Conservation (phyloP, 2,797 vertebrate species). For the Paramormyrops hopkinsi region DNA sequence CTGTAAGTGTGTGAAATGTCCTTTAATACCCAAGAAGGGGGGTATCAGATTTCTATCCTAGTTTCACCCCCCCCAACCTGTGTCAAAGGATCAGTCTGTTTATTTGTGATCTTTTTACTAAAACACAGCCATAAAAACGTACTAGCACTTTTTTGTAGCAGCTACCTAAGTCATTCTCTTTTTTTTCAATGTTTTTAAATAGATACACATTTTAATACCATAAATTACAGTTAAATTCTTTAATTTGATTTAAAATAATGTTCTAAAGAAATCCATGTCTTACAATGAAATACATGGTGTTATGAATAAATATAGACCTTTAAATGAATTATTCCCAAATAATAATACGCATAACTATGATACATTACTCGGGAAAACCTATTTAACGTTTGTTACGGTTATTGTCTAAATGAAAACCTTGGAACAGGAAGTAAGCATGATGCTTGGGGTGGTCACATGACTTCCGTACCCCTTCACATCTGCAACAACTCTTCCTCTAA, state of each 20-base stretch:
- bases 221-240: not conserved
- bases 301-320: not conserved
- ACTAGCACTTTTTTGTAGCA: not conserved
- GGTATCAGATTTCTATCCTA: slow-evolving; percentile 40
- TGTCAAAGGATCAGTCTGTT: not conserved
- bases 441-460: not conserved
- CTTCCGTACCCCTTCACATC: not conserved
- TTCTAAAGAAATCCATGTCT: not conserved
- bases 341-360: not conserved
- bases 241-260: not conserved
- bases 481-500: not conserved
- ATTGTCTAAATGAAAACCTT: not conserved
- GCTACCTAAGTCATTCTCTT: not conserved
- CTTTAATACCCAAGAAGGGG: slow-evolving; percentile 22
- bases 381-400: not conserved
- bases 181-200: not conserved
- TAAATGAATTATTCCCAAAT: not conserved
- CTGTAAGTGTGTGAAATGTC: slow-evolving; percentile 44
- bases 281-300: not conserved
- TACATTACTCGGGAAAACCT: not conserved
- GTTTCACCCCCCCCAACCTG: slow-evolving; percentile 28
- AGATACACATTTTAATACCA: not conserved
- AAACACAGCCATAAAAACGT: not conserved
- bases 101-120: not conserved
- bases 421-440: not conserved